Evolutionary conservation across 2,888 invertebrate genomes (phyloP).

Genomic region (Elysia crispata): DNA sequence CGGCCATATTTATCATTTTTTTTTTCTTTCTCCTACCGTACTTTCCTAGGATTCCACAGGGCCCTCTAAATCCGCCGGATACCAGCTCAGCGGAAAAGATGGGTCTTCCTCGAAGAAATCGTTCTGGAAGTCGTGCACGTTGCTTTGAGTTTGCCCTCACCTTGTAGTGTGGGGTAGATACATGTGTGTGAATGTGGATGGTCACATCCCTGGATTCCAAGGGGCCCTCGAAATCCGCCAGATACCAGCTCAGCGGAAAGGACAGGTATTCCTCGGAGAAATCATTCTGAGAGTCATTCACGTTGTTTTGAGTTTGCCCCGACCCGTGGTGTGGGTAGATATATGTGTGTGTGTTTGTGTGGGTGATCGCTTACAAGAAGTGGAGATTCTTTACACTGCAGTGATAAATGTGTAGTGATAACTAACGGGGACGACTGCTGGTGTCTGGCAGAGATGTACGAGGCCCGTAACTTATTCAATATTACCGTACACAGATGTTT

Average conservation of each 20-base stretch:
- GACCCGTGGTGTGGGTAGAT: neutral
- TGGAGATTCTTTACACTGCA: too few species aligned
- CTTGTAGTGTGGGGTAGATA: too few species aligned
- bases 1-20: too few species aligned
- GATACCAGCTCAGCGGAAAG: constrained; percentile 61
- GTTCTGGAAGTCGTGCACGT: constrained; percentile 66
- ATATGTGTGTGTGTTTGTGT: too few species aligned
- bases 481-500: too few species aligned
- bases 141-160: constrained; percentile 60
- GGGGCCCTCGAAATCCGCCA: constrained; percentile 58
- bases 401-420: too few species aligned
- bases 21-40: neutral
- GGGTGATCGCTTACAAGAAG: too few species aligned
- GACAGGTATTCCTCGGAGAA: constrained; percentile 62
- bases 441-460: too few species aligned
- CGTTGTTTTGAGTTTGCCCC: constrained; percentile 62
- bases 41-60: constrained; percentile 56
- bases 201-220: constrained; percentile 44
- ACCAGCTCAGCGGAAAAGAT: constrained; percentile 62
- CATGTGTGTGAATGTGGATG: too few species aligned
- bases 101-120: constrained; percentile 63
- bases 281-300: constrained; percentile 66
- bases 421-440: neutral
- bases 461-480: too few species aligned
- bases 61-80: constrained; percentile 57